Conservation (phyloP, 2,113 vertebrate species). For the Electrona antarctica region DNA sequence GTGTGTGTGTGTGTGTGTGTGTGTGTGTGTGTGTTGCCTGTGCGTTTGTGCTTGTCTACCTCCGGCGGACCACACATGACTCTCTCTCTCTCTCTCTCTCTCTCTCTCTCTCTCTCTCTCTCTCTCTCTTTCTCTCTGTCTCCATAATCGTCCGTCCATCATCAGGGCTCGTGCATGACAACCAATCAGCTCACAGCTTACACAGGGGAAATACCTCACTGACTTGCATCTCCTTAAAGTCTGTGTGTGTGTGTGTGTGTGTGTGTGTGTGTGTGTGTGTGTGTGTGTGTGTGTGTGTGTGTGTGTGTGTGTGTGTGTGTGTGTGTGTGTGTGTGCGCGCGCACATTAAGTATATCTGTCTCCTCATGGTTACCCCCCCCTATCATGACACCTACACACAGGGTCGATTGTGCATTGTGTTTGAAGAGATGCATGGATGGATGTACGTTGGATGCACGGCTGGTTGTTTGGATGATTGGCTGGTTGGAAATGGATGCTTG, state of each 20-base stretch:
- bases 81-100: constrained; percentile 8
- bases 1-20: too few relatives aligned
- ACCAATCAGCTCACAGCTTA: constrained; percentile 61
- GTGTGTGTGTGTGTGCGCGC: not conserved
- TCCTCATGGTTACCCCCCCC: constrained; percentile 27
- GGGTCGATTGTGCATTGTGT: constrained; percentile 64
- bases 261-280: constrained; percentile 14
- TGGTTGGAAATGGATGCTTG: not conserved
- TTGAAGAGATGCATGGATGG: constrained; percentile 15
- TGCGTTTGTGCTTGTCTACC: too few relatives aligned
- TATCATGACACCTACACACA: constrained; percentile 43
- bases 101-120: constrained; percentile 1
- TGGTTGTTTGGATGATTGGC: constrained; percentile 17
- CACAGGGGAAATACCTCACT: constrained; percentile 64
- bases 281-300: constrained; percentile 31
- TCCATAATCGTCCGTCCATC: constrained; percentile 56
- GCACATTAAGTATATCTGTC: constrained; percentile 34
- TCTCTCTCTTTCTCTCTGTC: constrained; percentile 20
- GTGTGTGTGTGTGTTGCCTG: too few relatives aligned
- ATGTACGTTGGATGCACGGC: constrained; percentile 24
- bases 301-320: constrained; percentile 11
- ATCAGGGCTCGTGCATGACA: constrained; percentile 50
- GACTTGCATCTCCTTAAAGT: constrained; percentile 50
- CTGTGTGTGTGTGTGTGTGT: not conserved
- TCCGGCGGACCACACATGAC: not conserved